Conservation (phyloP, 2,888 invertebrate genomes). For the Dermolepida albohirtum region DNA sequence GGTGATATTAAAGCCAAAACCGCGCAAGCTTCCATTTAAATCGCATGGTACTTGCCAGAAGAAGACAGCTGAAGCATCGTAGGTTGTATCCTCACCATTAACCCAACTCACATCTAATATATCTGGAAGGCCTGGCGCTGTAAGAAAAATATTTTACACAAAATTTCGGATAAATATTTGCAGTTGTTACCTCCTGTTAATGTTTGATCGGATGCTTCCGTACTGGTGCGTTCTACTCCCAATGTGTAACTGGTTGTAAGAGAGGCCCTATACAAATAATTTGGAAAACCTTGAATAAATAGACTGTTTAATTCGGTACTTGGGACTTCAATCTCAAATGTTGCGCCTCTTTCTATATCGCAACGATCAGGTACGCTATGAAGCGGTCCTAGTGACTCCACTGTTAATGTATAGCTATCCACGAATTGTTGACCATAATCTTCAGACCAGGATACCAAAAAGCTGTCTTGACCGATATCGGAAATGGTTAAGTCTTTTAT, state of each 20-base stretch:
- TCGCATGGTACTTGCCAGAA: slow-evolving; percentile 31
- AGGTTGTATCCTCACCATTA: background rate
- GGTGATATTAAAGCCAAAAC: slow-evolving; percentile 32
- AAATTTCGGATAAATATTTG: background rate
- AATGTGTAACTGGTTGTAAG: slow-evolving; percentile 29
- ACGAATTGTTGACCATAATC: slow-evolving; percentile 36
- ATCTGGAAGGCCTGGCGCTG: slow-evolving; percentile 33
- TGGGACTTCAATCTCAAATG: background rate
- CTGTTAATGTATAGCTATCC: slow-evolving; percentile 3
- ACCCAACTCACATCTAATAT: slow-evolving; percentile 3
- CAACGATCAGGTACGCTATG: slow-evolving; percentile 24
- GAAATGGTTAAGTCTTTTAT: slow-evolving; percentile 20
- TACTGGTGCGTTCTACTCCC: slow-evolving; percentile 16
- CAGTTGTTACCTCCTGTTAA: slow-evolving; percentile 26
- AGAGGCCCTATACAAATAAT: slow-evolving; percentile 22
- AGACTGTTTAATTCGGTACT: background rate
- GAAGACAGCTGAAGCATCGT: slow-evolving; percentile 25
- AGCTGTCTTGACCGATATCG: slow-evolving; percentile 17
- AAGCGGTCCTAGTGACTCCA: slow-evolving; percentile 26
- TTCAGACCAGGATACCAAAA: slow-evolving; percentile 36
- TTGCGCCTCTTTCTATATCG: background rate
- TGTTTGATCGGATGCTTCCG: background rate
- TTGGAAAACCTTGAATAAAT: slow-evolving; percentile 23
- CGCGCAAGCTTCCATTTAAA: slow-evolving; percentile 20
- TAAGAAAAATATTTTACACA: background rate